Conservation (phyloP, 2,888 invertebrate genomes). For the Melanostoma scalare region DNA sequence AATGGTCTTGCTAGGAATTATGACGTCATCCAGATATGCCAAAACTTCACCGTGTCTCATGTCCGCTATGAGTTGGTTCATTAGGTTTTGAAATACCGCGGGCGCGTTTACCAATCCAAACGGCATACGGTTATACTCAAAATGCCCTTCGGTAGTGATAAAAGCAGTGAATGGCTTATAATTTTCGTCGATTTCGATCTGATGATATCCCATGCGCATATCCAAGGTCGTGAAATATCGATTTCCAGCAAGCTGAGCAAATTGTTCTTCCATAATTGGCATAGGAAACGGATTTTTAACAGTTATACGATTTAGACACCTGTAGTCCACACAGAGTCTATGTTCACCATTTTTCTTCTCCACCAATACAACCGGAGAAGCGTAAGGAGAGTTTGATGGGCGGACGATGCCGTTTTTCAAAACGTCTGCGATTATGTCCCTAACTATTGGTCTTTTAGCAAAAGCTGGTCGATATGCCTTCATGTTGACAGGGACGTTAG, state of each 20-base stretch:
- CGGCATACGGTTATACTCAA: not conserved
- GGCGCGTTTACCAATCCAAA: not conserved
- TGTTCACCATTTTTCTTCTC: not conserved
- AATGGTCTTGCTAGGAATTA: conserved; percentile 41
- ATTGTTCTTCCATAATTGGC: conserved; percentile 1
- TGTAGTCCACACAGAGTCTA: not conserved
- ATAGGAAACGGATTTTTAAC: not conserved
- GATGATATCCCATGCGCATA: not conserved
- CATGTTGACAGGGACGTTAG: no score
- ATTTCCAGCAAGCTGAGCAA: conserved; percentile 5
- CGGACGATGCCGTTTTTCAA: no score
- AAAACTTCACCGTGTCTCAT: conserved; percentile 13
- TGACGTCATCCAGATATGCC: not conserved
- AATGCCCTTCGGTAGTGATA: not conserved
- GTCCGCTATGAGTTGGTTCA: conserved; percentile 10
- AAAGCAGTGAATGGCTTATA: not conserved
- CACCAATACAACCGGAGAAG: no score
- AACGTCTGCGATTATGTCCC: no score
- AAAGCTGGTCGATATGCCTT: no score
- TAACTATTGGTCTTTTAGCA: no score
- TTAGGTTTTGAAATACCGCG: not conserved
- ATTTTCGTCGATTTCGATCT: not conserved
- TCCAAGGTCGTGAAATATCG: not conserved
- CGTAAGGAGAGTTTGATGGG: no score
- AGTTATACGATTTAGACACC: not conserved